Conservation (phyloP, 2,113 vertebrate species). For the Trichechus manatus region DNA sequence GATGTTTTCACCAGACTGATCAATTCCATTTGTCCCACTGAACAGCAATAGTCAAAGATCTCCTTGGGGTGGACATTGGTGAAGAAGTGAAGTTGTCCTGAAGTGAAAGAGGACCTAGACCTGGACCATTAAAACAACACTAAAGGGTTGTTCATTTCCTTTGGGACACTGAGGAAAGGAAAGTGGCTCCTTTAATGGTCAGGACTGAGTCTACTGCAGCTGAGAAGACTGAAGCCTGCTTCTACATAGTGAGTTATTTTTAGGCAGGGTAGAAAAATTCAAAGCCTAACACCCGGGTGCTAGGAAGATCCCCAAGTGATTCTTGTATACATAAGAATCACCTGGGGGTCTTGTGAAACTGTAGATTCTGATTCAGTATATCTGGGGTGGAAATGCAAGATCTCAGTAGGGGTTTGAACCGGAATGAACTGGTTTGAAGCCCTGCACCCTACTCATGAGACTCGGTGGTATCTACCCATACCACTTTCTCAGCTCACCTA, state of each 20-base stretch:
- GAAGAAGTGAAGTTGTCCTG: not conserved
- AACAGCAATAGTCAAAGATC: not conserved
- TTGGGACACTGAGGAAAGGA: not conserved
- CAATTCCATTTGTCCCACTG: not conserved
- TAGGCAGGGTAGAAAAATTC: not conserved
- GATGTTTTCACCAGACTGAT: not conserved
- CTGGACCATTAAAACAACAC: not conserved
- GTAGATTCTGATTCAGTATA: too few relatives aligned
- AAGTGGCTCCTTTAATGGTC: not conserved
- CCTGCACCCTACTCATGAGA: too few relatives aligned
- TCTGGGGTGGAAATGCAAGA: too few relatives aligned
- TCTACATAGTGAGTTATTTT: not conserved
- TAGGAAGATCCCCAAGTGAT: too few relatives aligned
- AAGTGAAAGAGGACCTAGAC: not conserved
- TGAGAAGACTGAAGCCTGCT: not conserved
- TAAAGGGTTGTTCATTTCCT: not conserved
- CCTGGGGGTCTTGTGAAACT: too few relatives aligned
- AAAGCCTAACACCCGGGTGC: not conserved
- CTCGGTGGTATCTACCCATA: not conserved
- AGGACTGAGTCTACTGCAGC: not conserved
- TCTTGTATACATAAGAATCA: too few relatives aligned
- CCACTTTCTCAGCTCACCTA: not conserved
- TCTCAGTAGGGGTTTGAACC: too few relatives aligned
- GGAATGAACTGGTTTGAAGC: too few relatives aligned
- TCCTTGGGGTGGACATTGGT: not conserved